Evolutionary conservation across 2,113 vertebrate genomes (phyloP), one percentile per base, ranked within the genome.

Genomic region (Malaclemys terrapin): DNA sequence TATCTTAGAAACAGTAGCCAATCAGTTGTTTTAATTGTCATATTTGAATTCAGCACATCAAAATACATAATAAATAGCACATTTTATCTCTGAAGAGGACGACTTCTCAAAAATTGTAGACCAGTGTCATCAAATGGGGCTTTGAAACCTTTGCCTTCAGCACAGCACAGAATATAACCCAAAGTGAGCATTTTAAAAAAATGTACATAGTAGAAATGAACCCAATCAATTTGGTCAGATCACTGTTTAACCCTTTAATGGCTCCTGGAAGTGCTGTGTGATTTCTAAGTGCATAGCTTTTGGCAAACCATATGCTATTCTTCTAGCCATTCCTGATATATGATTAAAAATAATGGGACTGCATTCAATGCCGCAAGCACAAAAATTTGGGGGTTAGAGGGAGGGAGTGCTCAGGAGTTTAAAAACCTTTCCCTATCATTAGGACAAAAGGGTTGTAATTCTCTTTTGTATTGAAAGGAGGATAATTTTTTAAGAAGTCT

Each of bases 161-260:
- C 84, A 93, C 85, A 75, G 87, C 89, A 94, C 93, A 96, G 91
- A 96, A 85, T 85, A 89, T 94, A 86, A 38, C 85, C 87, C 86
- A 97, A 98, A 97, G 89, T 91, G 93, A 97, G 96, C 93, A 96
- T 97, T 97, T 95, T 93, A 97, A 82, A 94, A 98, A 96, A 97
- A 97, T 97, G 96, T 96, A 95, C 95, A 87, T 87, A 94, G 85
- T 90, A 94, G 93, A 96, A 97, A 97, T 94, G 97, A 97, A 94
- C 94, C 87, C 38, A 88, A 91, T 91, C 90, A 95, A 96, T 91
- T 80, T 84, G 90, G 84, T 95, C 89, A 88, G 94, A 94, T 93
- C 89, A 90, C 87, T 19, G 16, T 97, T 97, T 98, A 97, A 98
- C 97, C 96, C 95, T 2, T 97, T 97, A 83, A 95, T 83, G 69